Percentiles rank a stretch among this genome's conserved stretches.
phyloP scores from a whole-genome alignment of 2,113 vertebrate genomes.

The Marmota flaviventris region DNA sequence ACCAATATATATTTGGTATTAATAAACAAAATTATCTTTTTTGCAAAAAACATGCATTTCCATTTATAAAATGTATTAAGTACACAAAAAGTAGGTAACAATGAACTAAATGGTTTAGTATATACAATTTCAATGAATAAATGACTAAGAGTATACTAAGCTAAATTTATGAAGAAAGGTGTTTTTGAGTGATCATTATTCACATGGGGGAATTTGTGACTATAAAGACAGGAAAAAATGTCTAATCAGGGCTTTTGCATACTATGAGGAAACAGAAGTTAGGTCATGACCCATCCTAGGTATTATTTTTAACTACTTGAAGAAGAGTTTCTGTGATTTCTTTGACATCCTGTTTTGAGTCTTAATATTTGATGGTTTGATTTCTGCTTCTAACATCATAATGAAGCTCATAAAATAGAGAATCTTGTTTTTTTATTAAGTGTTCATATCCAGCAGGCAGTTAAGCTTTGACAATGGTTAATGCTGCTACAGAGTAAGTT shows the following conservation, averaged over 20 bases:
- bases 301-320: not conserved
- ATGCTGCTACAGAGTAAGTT: not conserved
- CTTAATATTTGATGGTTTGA: not conserved
- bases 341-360: not conserved
- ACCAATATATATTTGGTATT: not conserved
- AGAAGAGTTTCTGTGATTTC: not conserved
- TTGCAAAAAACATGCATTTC: not conserved
- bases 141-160: not conserved
- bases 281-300: not conserved
- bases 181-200: not conserved
- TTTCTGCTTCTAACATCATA: not conserved
- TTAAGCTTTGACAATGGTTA: not conserved
- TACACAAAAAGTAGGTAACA: not conserved
- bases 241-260: not conserved
- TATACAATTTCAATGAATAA: not conserved
- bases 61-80: not conserved
- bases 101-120: not conserved
- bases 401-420: not conserved
- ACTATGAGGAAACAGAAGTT: not conserved
- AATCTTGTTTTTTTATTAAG: not conserved
- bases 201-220: not conserved
- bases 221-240: not conserved
- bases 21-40: not conserved
- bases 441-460: not conserved
- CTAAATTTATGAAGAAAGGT: not conserved